Conservation (phyloP, 1,140 invertebrate genomes). For the Rhagoletis pomonella region DNA sequence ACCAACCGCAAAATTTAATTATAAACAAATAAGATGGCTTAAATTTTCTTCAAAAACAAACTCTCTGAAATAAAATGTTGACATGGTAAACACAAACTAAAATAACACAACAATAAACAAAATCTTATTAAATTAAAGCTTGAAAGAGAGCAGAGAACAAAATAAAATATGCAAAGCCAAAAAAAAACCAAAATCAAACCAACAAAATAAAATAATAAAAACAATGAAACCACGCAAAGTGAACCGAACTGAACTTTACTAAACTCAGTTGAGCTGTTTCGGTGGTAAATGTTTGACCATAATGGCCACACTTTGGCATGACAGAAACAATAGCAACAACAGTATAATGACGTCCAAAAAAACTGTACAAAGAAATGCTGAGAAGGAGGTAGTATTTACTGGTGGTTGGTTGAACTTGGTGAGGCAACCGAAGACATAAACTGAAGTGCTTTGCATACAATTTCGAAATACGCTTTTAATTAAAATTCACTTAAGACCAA, state of each 20-base stretch:
- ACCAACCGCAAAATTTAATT: too few species aligned
- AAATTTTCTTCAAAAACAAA: not conserved
- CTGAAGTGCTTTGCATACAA: conserved; percentile 54
- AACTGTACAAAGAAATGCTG: not conserved
- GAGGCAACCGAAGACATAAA: not conserved
- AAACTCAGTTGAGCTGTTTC: conserved; percentile 26
- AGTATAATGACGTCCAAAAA: not conserved
- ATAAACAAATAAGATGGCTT: too few species aligned
- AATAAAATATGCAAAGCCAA: not conserved
- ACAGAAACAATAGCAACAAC: conserved; percentile 21
- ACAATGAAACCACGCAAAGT: conserved; percentile 14
- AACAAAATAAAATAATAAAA: conserved; percentile 23
- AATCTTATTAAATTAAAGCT: not conserved
- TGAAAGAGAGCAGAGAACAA: not conserved
- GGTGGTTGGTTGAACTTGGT: not conserved
- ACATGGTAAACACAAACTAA: not conserved
- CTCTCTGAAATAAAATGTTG: not conserved
- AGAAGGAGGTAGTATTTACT: not conserved
- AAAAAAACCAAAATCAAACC: not conserved
- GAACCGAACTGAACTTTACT: conserved; percentile 32
- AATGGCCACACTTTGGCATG: conserved; percentile 30
- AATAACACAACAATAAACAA: not conserved
- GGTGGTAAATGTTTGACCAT: conserved; percentile 37
- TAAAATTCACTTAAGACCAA: conserved; percentile 53
- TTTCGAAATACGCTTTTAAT: conserved; percentile 45